phyloP scores from a whole-genome alignment of 2,113 vertebrate species.

The Taxidea taxus region DNA sequence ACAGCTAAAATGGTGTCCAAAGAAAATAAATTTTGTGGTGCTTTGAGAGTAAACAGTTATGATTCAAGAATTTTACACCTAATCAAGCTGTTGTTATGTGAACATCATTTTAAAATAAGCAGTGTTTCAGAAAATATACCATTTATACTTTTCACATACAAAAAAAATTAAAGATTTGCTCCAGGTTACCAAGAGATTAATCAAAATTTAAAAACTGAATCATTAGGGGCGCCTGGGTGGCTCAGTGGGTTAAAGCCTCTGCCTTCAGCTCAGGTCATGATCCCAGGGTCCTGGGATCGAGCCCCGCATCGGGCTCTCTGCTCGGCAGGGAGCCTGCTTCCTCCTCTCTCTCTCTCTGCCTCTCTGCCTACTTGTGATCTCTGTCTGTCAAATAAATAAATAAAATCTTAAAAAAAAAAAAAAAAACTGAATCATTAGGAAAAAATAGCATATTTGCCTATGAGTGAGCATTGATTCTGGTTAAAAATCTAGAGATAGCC shows the following conservation, averaged over 20 bases:
- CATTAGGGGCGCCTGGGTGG: no score
- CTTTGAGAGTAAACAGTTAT: background rate
- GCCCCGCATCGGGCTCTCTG: no score
- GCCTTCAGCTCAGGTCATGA: no score
- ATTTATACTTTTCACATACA: background rate
- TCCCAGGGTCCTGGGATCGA: no score
- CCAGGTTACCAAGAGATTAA: background rate
- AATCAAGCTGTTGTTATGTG: background rate
- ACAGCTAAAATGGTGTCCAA: background rate
- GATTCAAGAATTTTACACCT: background rate
- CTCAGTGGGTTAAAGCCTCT: no score
- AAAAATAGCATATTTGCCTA: background rate
- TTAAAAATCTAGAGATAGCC: background rate
- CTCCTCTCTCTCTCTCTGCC: no score
- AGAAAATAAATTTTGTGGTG: background rate
- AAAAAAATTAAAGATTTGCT: background rate
- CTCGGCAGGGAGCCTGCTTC: no score
- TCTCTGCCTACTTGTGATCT: no score
- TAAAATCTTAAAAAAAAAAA: background rate
- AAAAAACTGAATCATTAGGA: background rate
- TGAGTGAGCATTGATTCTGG: background rate
- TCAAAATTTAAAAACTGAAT: background rate
- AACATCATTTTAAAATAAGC: background rate
- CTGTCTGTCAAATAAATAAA: no score
- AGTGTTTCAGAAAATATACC: background rate